A percentile compares a stretch with the other conserved stretches of the same genome.
These are phyloP conservation scores for Antedon mediterranea DNA, from an alignment of 53 echinoderm and acorn worm genomes.

Conservation along the genomic window DNA sequence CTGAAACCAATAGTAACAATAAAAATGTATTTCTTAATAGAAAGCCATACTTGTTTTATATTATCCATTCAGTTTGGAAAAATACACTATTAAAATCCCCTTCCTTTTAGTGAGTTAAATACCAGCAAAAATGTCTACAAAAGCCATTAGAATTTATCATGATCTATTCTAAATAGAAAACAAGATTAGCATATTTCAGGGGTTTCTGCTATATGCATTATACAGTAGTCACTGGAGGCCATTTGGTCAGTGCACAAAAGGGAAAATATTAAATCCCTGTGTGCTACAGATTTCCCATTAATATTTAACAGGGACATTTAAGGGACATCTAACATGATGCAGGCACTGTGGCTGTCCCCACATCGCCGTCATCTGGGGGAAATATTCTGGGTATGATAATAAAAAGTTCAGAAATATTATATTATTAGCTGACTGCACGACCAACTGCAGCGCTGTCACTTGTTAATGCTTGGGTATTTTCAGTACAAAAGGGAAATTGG, in stretches of 20 bases:
- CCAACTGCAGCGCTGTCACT: neutral
- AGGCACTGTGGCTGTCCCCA: neutral
- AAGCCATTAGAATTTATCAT: neutral
- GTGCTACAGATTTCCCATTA: neutral
- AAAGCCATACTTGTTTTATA: no score
- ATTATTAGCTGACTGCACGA: neutral
- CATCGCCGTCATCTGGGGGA: neutral
- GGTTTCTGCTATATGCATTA: neutral
- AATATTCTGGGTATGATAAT: neutral
- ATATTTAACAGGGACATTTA: neutral
- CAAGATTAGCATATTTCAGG: neutral
- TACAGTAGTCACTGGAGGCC: neutral
- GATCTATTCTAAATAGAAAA: neutral
- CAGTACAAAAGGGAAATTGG: neutral
- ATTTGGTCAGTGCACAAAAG: neutral
- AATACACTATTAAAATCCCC: no score
- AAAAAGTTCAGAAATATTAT: neutral
- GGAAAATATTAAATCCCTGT: neutral
- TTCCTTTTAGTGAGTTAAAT: neutral
- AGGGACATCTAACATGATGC: neutral
- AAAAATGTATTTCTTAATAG: no score
- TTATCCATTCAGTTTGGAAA: no score
- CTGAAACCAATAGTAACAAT: no score
- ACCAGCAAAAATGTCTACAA: neutral
- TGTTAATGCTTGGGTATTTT: neutral